Base-by-base conservation (phyloP, 2,797 vertebrate species). In the Periophthalmus magnuspinnatus region DNA sequence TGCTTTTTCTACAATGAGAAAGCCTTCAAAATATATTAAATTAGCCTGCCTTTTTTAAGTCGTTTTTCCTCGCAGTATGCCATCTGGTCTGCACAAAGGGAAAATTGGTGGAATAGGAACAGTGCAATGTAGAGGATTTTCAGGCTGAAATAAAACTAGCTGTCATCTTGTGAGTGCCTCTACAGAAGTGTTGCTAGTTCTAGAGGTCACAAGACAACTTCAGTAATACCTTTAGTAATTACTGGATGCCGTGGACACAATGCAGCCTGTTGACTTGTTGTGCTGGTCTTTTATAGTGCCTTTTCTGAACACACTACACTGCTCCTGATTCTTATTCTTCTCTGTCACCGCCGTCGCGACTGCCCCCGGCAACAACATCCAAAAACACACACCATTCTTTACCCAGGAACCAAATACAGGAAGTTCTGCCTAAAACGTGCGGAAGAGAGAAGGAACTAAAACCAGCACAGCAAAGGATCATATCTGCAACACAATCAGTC, bases 291-390 rank as follows among this genome's bases (percentile, higher is more conserved):
- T 82, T 83, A 85, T 85, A 88, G 81, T 86, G 60, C 74, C 72
- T 80, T 48, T 58, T 50, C 76, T 67, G 61, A 78, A 81, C 76
- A 77, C 55, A 74, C 58, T 80, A 65, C 69, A 68, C 71, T 66
- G 17, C 81, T 65, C 74, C 86, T 77, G 68, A 87, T 83, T 88
- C 82, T 79, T 72, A 85, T 85, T 88, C 57, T 59, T 57, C 79
- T 69, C 69, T 55, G 58, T 70, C 71, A 77, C 75, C 68, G 17
- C 66, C 8, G 11, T 41, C 2, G 79, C 61, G 16, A 10, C 72
- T 47, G 74, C 67, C 22, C 2, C 6, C n/a, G 36, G 65, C 67
- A 78, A 63, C 79, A 72, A 69, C 65, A 59, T 71, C 66, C 8
- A 56, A 61, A 68, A 78, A 75, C 71, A 76, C 68, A 82, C 67